Base-by-base conservation (phyloP, 2,888 invertebrate species). In the Altica lythri region DNA sequence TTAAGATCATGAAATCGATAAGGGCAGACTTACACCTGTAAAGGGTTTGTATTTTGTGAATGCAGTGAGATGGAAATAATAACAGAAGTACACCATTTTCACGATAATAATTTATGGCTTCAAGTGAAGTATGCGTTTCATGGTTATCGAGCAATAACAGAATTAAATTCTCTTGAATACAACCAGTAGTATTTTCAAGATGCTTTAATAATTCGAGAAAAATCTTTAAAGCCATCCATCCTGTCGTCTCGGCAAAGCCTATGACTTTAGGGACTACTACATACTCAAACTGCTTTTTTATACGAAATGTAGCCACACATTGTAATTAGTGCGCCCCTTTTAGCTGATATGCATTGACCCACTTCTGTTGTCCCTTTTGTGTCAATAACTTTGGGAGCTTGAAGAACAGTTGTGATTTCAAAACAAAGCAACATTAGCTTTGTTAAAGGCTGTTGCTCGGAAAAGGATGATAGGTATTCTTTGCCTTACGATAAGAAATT, bases 101-200 rank as follows among this genome's bases (percentile, higher is more conserved):
- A 19, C 22, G 6, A 19, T 5, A 19, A 6, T 64, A 64, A 17
- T 10, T 37, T 22, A 60, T 57, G 10, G 59, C 53, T 8, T 29
- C 29, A 2, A 57, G 8, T 18, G 40, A 50, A 9, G 45, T 43
- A 50, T 16, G 46, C 53, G 22, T n/a, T 45, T 53, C 54, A 32
- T 59, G 57, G 44, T 54, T 59, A 29, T 57, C 59, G 5, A 53
- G 10, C 29, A 59, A 22, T 5, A 53, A 22, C n/a, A n/a, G n/a
- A n/a, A 54, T 48, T 38, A 13, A 19, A 40, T 54, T 45, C 12
- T 12, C 27, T 8, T n/a, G 32, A 40, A n/a, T 46, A 44, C 38
- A 35, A 34, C 17, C 42, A 25, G 49, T 47, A 37, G 44, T 47
- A 27, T 51, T 52, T 38, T 48, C 2, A 18, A 40, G 38, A 32